These are phyloP conservation scores for Pachyrhynchus sulphureomaculatus DNA, from an alignment of 1,140 invertebrate species.

Conservation along the genomic window DNA sequence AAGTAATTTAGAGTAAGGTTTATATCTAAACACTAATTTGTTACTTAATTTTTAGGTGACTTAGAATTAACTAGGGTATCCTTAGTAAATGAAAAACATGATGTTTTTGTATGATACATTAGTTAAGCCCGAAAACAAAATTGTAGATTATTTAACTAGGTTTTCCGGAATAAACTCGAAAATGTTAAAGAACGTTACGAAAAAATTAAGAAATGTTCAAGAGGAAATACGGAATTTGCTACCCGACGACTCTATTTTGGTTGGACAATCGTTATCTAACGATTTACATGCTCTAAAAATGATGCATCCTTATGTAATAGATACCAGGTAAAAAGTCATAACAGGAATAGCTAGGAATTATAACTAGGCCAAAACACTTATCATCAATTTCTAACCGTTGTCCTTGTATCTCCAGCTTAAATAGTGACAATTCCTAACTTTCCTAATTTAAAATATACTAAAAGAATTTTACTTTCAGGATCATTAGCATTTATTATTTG, in stretches of 20 bases:
- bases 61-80: constrained; percentile 85
- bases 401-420: too few species aligned
- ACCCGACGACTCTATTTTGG: constrained; percentile 85
- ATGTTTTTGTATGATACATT: constrained; percentile 80
- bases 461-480: too few species aligned
- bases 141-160: constrained; percentile 83
- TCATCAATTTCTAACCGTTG: too few species aligned
- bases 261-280: constrained; percentile 88
- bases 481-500: too few species aligned
- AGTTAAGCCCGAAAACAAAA: constrained; percentile 82
- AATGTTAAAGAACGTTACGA: constrained; percentile 72
- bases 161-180: constrained; percentile 77
- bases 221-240: constrained; percentile 68
- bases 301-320: constrained; percentile 95
- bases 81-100: constrained; percentile 77
- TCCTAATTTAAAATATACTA: too few species aligned
- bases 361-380: too few species aligned
- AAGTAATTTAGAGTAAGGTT: too few species aligned
- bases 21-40: too few species aligned
- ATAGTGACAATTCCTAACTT: too few species aligned
- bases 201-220: constrained; percentile 72
- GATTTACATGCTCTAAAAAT: constrained; percentile 88
- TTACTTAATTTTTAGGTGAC: constrained; percentile 41
- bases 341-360: too few species aligned
- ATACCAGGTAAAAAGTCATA: constrained; percentile 68